Evolutionary conservation across 2,888 invertebrate genomes (phyloP).

Genomic region (Eupelmus urozonus): DNA sequence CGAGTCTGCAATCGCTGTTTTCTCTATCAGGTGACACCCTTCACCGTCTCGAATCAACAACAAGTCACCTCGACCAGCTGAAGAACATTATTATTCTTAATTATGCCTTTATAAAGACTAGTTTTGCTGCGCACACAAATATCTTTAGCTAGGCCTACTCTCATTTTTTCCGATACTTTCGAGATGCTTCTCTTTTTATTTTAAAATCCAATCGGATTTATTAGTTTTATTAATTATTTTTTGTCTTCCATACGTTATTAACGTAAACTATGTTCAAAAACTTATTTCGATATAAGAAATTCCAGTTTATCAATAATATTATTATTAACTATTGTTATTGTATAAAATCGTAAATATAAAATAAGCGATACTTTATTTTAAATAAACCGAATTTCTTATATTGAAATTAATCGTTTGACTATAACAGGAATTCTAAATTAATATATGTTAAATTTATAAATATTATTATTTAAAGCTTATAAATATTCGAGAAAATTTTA

Average conservation of each 20-base stretch:
- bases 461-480: not conserved
- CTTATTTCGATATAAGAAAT: not conserved
- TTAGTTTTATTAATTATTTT: too few relatives aligned
- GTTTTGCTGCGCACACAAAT: conserved; percentile 26
- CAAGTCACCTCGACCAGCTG: conserved; percentile 74
- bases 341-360: too few relatives aligned
- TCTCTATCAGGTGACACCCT: conserved; percentile 84
- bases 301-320: not conserved
- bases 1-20: conserved; percentile 95
- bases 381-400: not conserved
- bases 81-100: conserved; percentile 62
- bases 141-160: not conserved
- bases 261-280: not conserved
- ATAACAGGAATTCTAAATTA: not conserved
- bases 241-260: not conserved
- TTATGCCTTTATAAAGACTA: conserved; percentile 38
- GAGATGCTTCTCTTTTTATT: not conserved
- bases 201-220: too few relatives aligned
- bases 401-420: too few relatives aligned
- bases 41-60: conserved; percentile 79
- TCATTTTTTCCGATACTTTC: not conserved
- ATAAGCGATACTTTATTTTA: too few relatives aligned
- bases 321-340: too few relatives aligned
- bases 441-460: not conserved
- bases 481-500: not conserved